Evolutionary conservation across 2,113 vertebrate genomes (phyloP), one percentile per base, ranked within the genome.

Genomic region (Amblyornis subalaris): DNA sequence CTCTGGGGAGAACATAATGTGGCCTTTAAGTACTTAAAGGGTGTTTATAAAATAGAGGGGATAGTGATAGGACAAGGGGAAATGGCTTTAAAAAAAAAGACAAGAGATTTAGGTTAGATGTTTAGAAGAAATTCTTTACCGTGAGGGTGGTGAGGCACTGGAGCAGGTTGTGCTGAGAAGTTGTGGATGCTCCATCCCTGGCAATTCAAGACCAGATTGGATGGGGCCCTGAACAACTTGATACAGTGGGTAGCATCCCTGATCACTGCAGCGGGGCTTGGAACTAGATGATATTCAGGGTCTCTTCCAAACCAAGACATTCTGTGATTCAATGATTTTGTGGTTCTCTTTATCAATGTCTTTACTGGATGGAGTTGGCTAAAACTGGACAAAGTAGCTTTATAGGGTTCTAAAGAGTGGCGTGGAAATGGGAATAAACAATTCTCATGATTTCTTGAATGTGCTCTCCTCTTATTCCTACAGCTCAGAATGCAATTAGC

Each of bases 1-100:
- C 42, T 42, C 7, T 17, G 21, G 9, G 35, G 29, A 71, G 13
- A 71, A 40, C 0, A 0, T 40, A 21, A 17, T 48, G 31, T 21
- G 26, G 7, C 13, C 50, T 64, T 55, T 35, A 71, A 24, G 9
- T 62, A 48, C 16, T 31, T 40, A 22, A 35, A 71, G 10, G 5
- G 7, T 35, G 9, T 14, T 64, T 42, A 42, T 26, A 26, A 79
- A 48, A 35, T 35, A 55, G 29, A 62, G 16, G 7, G 3, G 10
- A 12, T 31, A 35, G 16, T 48, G 25, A 23, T 8, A 47, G 40
- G 35, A 31, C 13, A 64, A 79, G 17, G 7, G 21, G 21, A 64
- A 48, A 55, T 29, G 9, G 29, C 42, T 55, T 55, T 35, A 31
- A 71, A 55, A n/a, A 55, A 64, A 71, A 47, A 25, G 16, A 47